phyloP scores from a whole-genome alignment of 2,888 invertebrate genomes.

The Cerastoderma edule region DNA sequence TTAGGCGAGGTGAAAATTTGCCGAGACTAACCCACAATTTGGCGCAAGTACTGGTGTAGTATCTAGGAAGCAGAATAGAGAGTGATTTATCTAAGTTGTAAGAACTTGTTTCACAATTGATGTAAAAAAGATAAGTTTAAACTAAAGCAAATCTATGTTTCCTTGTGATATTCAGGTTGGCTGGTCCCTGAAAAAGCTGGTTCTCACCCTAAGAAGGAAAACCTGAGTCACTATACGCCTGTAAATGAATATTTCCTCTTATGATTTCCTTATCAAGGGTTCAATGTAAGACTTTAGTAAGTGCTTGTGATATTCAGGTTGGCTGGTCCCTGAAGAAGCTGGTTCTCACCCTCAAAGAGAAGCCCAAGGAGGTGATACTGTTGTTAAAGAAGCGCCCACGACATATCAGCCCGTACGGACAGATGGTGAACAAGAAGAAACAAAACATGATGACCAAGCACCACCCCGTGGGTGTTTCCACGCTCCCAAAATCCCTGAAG shows the following conservation, averaged over 20 bases:
- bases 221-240: slow-evolving; percentile 92
- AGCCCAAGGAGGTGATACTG: slow-evolving; percentile 91
- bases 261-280: too few species aligned
- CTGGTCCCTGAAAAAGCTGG: slow-evolving; percentile 91
- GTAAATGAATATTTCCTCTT: too few species aligned
- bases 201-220: slow-evolving; percentile 89
- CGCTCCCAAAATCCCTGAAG: slow-evolving; percentile 77
- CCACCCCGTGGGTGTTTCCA: slow-evolving; percentile 62
- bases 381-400: slow-evolving; percentile 93
- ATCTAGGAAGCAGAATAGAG: too few species aligned
- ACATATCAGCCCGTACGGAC: slow-evolving; percentile 90
- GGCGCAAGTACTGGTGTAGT: too few species aligned
- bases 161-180: slow-evolving; percentile 89
- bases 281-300: too few species aligned
- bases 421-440: slow-evolving; percentile 81
- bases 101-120: too few species aligned
- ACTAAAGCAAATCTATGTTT: too few species aligned
- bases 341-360: slow-evolving; percentile 89
- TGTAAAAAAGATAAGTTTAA: too few species aligned
- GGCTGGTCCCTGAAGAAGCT: slow-evolving; percentile 93
- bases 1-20: too few species aligned
- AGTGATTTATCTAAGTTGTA: too few species aligned
- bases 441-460: slow-evolving; percentile 64
- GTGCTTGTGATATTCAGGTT: slow-evolving; percentile 87
- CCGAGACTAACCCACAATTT: too few species aligned